phyloP scores from a whole-genome alignment of 1,140 invertebrate genomes.

The Drosophila sp. region DNA sequence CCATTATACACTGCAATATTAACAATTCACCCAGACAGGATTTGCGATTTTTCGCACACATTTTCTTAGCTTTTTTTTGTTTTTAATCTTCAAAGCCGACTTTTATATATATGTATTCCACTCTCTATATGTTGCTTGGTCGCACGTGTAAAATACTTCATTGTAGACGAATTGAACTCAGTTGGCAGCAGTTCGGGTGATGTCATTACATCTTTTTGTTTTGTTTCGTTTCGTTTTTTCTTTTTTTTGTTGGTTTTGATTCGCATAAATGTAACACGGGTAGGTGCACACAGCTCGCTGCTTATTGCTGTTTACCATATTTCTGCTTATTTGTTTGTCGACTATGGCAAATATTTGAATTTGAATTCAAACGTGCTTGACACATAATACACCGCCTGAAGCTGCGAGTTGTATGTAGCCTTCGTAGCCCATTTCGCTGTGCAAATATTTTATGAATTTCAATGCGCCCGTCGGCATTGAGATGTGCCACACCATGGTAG shows the following conservation, averaged over 20 bases:
- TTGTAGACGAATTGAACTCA: conserved; percentile 30
- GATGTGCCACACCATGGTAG: conserved; percentile 1
- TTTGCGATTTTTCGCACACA: conserved; percentile 37
- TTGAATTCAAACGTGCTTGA: conserved; percentile 80
- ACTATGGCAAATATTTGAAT: conserved; percentile 77
- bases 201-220: conserved; percentile 14
- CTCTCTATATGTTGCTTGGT: conserved; percentile 27
- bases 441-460: conserved; percentile 81
- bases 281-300: conserved; percentile 34
- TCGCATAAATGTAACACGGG: conserved; percentile 4
- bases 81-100: conserved; percentile 39
- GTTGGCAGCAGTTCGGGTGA: conserved; percentile 45
- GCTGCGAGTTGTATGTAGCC: conserved; percentile 20
- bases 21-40: conserved; percentile 55
- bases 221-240: not conserved
- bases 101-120: conserved; percentile 22
- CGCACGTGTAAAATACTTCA: conserved; percentile 43
- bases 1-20: conserved; percentile 42
- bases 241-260: not conserved
- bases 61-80: conserved; percentile 22
- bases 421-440: conserved; percentile 70
- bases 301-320: conserved; percentile 79
- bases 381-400: conserved; percentile 73
- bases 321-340: conserved; percentile 78
- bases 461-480: conserved; percentile 61